Evolutionary conservation across 2,888 invertebrate genomes (phyloP).

Genomic region (Drosophila parthenogenetica): DNA sequence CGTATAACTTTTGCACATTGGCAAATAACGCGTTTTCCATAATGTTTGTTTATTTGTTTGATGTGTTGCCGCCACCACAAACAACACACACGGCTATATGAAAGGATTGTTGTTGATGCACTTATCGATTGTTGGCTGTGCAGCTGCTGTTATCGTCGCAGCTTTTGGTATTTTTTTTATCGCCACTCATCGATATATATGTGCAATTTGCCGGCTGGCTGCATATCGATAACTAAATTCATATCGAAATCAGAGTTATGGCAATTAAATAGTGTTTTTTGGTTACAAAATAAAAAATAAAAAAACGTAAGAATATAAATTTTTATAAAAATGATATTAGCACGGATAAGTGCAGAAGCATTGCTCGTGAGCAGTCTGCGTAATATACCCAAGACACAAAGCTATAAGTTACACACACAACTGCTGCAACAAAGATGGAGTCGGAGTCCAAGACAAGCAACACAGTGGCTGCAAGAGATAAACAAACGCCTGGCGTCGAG

Average conservation of each 20-base stretch:
- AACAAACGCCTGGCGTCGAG: slow-evolving; percentile 29
- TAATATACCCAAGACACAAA: slow-evolving; percentile 8
- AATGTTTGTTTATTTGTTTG: slow-evolving; percentile 12
- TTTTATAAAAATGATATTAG: slow-evolving; percentile 43
- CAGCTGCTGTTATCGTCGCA: not conserved
- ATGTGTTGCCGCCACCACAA: slow-evolving; percentile 49
- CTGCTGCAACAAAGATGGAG: slow-evolving; percentile 1
- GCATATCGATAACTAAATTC: slow-evolving; percentile 30
- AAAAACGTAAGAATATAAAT: not conserved
- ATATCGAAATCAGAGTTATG: slow-evolving; percentile 39
- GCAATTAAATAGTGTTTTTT: slow-evolving; percentile 24
- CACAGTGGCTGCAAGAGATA: slow-evolving; percentile 13
- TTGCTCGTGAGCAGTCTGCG: slow-evolving; percentile 28
- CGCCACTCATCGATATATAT: not conserved
- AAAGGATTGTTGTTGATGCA: slow-evolving; percentile 20
- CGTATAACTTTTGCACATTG: slow-evolving; percentile 89
- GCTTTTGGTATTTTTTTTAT: not conserved
- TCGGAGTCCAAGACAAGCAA: not conserved
- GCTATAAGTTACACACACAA: slow-evolving; percentile 16
- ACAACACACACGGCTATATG: slow-evolving; percentile 13
- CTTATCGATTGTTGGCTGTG: slow-evolving; percentile 29
- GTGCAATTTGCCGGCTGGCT: slow-evolving; percentile 15
- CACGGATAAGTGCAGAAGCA: slow-evolving; percentile 41
- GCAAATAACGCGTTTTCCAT: slow-evolving; percentile 88
- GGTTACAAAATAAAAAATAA: slow-evolving; percentile 8